Evolutionary conservation across 2,113 vertebrate species (phyloP), one percentile per base, ranked within the genome.

Genomic region (Charadrius vociferus): DNA sequence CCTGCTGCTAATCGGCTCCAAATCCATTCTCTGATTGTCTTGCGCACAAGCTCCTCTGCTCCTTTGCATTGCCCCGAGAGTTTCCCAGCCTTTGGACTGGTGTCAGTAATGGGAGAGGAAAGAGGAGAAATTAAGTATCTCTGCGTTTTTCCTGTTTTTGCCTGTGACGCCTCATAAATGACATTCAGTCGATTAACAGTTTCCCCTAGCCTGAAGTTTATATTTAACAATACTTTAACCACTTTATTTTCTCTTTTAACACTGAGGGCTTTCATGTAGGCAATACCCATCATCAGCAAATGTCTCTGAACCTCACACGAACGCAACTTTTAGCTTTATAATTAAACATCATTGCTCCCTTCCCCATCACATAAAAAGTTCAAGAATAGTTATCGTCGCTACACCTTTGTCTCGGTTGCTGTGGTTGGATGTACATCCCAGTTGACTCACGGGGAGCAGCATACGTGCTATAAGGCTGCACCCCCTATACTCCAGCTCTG

Each of bases 381-480:
- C 8, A 30, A 37, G 14, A 37, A 53, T 21, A 70, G 17, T 53
- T 30, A 23, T 22, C 70, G 19, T 12, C 0, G 0, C 10, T 21
- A 10, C 14, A 8, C 7, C 30, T 36, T 50, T 30, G 5, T 50
- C 26, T 56, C 34, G 3, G 0, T 22, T 23, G 26, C 41, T 58
- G 3, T n/a, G 66, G 16, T 55, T 73, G 58, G 34, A 29, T 1
- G 13, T 39, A 5, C 20, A 18, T 17, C 19, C 29, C 7, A 7
- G 63, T 21, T 61, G 9, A 5, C 5, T 4, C 7, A 3, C 0
- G 0, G 29, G 32, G 8, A 66, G 13, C 1, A 4, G 10, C 12
- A 0, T 3, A 39, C 0, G 3, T 27, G 59, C 53, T 39, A 1
- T 37, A 8, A 1, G 17, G 27, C 12, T 55, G 43, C 12, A 27